Conservation (phyloP, 1,140 invertebrate species). For the Ooceraea biroi region DNA sequence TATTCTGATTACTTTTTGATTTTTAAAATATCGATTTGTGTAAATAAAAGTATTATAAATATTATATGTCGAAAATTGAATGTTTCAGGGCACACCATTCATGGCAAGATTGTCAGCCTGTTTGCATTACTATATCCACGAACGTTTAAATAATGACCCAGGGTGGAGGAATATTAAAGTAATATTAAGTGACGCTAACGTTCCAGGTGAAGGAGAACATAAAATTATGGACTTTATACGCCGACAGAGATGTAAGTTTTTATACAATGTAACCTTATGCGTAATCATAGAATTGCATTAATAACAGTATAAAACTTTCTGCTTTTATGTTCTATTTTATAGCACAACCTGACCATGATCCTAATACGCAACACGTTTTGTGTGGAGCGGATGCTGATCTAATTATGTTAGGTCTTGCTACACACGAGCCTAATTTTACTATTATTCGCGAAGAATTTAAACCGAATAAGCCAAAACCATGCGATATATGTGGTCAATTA, state of each 20-base stretch:
- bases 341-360: slow-evolving; percentile 98
- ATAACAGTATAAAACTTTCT: slow-evolving; percentile 59
- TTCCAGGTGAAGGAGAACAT: slow-evolving; percentile 99
- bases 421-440: slow-evolving; percentile 99
- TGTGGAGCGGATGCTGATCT: slow-evolving; percentile 99
- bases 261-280: not conserved
- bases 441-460: slow-evolving; percentile 99
- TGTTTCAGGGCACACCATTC: slow-evolving; percentile 95
- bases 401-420: slow-evolving; percentile 99
- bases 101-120: slow-evolving; percentile 98
- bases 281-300: slow-evolving; percentile 5
- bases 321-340: slow-evolving; percentile 71
- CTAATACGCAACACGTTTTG: slow-evolving; percentile 98
- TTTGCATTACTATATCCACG: slow-evolving; percentile 98
- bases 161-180: slow-evolving; percentile 98
- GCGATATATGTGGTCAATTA: slow-evolving; percentile 98
- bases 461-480: slow-evolving; percentile 97
- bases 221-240: slow-evolving; percentile 99
- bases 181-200: slow-evolving; percentile 99
- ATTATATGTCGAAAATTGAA: slow-evolving; percentile 35
- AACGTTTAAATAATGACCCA: slow-evolving; percentile 96
- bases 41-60: not conserved
- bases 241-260: slow-evolving; percentile 92
- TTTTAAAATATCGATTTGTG: not conserved
- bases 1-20: not conserved